Percentiles rank a stretch among this genome's conserved stretches.
Evolutionary conservation across 2,888 invertebrate species (phyloP).

Genomic region (Leptinotarsa peninsularis): DNA sequence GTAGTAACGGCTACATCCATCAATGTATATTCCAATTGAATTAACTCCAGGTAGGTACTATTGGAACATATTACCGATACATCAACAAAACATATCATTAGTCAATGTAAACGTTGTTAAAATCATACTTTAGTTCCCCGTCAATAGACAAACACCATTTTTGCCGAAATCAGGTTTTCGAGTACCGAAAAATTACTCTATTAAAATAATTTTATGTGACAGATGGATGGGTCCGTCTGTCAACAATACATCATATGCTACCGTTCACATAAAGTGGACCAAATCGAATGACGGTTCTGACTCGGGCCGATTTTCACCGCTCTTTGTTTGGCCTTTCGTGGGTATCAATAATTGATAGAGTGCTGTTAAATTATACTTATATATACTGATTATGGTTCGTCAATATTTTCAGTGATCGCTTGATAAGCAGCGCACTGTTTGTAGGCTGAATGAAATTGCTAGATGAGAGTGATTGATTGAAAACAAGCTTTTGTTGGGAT

Average conservation of each 20-base stretch:
- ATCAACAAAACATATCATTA: slow-evolving; percentile 19
- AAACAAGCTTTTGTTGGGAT: too few relatives aligned
- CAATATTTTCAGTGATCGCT: slow-evolving; percentile 26
- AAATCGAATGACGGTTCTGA: slow-evolving; percentile 27
- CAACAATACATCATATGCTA: slow-evolving; percentile 65
- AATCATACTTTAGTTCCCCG: slow-evolving; percentile 32
- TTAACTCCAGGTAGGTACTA: not conserved
- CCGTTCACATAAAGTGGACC: slow-evolving; percentile 59
- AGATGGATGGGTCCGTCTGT: slow-evolving; percentile 61
- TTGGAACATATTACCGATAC: not conserved
- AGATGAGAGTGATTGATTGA: too few relatives aligned
- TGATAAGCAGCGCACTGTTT: slow-evolving; percentile 14
- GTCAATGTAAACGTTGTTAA: slow-evolving; percentile 33
- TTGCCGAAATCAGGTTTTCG: slow-evolving; percentile 45
- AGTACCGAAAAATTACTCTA: slow-evolving; percentile 56
- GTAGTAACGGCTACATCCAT: too few relatives aligned
- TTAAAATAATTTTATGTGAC: slow-evolving; percentile 66
- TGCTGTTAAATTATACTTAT: slow-evolving; percentile 63
- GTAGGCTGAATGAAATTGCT: not conserved
- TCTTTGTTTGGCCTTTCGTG: slow-evolving; percentile 48
- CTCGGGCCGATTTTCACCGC: slow-evolving; percentile 25
- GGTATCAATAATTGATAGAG: slow-evolving; percentile 63
- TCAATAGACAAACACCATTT: slow-evolving; percentile 38
- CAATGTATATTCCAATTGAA: not conserved
- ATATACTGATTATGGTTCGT: slow-evolving; percentile 57